Evolutionary conservation across 2,797 vertebrate genomes (phyloP), one percentile per base, ranked within the genome.

Genomic region (Anniella stebbinsi): DNA sequence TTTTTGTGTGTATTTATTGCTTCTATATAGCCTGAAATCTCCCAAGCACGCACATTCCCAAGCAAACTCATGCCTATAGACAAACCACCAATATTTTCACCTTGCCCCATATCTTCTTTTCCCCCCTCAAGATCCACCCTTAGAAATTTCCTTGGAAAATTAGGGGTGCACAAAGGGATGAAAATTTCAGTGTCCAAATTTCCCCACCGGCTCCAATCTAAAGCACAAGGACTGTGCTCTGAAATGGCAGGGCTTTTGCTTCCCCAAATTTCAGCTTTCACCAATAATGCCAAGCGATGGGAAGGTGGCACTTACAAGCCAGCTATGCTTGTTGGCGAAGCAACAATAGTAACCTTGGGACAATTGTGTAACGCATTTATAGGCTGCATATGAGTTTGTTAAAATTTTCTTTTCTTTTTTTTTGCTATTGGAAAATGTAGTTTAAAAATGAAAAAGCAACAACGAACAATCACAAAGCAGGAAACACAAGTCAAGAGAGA

Each of bases 171-270:
- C 48, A 60, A 41, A 69, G 78, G 36, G 3, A 63, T 88, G 82
- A 36, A 2, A 67, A 15, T 70, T 87, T 76, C 33, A 41, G 28
- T 33, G 6, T 21, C 84, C 88, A 0, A 63, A 63, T 33, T 82
- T 2, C 51, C 51, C 13, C 38, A 2, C 18, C 38, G 10, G 25
- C 75, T 77, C 38, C 25, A 48, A 28, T 10, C 0, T 2, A 57
- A 87, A 70, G 33, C 63, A 1, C 3, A 28, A 21, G 80, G 36
- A 57, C 82, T 1, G 0, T 1, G n/a, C 11, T 82, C 80, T 81
- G 75, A 36, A 28, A 4, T 10, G n/a, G 1, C 0, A 33, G 69
- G 48, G 6, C 13, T 18, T 1, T 0, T 0, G 0, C 73, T 0
- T 87, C 51, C 45, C 45, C 1, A 12, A n/a, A 18, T 15, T 87